These are phyloP conservation scores for Saxicola maurus DNA, from an alignment of 2,797 vertebrate species.

Conservation along the genomic window DNA sequence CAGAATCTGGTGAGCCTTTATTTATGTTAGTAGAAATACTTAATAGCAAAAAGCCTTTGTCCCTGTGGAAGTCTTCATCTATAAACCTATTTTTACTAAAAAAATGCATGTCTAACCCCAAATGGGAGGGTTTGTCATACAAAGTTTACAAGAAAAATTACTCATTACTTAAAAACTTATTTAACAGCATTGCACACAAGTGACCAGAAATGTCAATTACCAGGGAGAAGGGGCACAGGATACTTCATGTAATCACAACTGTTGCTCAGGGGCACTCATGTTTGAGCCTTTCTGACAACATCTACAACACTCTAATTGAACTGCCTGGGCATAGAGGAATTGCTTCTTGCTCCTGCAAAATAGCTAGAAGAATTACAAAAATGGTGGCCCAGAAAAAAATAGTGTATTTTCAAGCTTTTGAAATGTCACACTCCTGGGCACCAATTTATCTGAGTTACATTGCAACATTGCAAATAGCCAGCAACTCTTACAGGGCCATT, in stretches of 20 bases:
- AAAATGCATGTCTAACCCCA: not conserved
- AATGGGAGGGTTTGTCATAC: not conserved
- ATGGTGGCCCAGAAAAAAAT: slow-evolving; percentile 60
- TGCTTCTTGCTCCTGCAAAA: slow-evolving; percentile 67
- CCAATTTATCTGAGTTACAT: slow-evolving; percentile 77
- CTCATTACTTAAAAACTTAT: slow-evolving; percentile 7
- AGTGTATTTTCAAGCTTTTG: slow-evolving; percentile 66
- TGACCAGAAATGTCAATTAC: slow-evolving; percentile 1
- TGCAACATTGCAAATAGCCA: slow-evolving; percentile 69
- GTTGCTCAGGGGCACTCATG: slow-evolving; percentile 73
- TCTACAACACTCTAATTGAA: slow-evolving; percentile 74
- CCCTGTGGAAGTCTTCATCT: not conserved
- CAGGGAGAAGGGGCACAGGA: slow-evolving; percentile 57
- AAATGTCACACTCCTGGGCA: slow-evolving; percentile 76
- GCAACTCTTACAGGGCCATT: slow-evolving; percentile 61
- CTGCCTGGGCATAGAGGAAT: slow-evolving; percentile 66
- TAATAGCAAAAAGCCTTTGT: not conserved
- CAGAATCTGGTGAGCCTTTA: not conserved
- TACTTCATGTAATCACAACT: slow-evolving; percentile 74
- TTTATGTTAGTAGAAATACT: not conserved
- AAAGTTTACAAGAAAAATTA: slow-evolving; percentile 1
- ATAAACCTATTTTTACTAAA: not conserved
- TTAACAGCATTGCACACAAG: not conserved
- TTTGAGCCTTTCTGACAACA: slow-evolving; percentile 71
- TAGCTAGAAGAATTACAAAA: slow-evolving; percentile 64